Conservation (phyloP, 2,113 vertebrate species). For the Dissostichus mawsoni region DNA sequence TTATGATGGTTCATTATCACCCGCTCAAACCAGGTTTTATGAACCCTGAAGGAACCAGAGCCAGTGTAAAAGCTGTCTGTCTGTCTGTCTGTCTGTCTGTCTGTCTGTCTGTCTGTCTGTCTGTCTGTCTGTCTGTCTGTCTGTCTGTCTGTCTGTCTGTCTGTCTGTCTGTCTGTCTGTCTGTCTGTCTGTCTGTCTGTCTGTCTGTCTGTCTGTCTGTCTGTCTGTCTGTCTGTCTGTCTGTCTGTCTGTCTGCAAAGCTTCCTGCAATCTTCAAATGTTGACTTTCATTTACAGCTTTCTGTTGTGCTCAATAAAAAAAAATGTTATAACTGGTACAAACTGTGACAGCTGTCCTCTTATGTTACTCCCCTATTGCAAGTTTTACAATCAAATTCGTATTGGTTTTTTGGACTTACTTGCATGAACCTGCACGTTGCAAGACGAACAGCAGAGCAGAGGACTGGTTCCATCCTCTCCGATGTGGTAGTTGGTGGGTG, state of each 20-base stretch:
- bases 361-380: too few relatives aligned
- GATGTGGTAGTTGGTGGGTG: slow-evolving; percentile 89
- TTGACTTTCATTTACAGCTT: slow-evolving; percentile 20
- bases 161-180: not conserved
- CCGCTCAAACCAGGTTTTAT: too few relatives aligned
- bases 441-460: slow-evolving; percentile 90
- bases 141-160: too few relatives aligned
- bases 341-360: not conserved
- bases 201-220: too few relatives aligned
- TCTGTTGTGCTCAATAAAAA: not conserved
- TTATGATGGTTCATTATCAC: too few relatives aligned
- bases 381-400: not conserved
- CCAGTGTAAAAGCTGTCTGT: slow-evolving; percentile 1
- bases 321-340: not conserved
- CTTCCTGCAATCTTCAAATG: not conserved
- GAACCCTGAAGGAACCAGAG: too few relatives aligned
- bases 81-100: too few relatives aligned
- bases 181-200: too few relatives aligned
- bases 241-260: too few relatives aligned
- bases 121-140: too few relatives aligned
- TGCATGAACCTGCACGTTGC: slow-evolving; percentile 94
- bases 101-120: too few relatives aligned
- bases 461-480: slow-evolving; percentile 94
- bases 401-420: slow-evolving; percentile 86
- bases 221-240: too few relatives aligned